These are phyloP conservation scores for Tamias sibiricus DNA, from an alignment of 2,113 vertebrate species.

Conservation along the genomic window DNA sequence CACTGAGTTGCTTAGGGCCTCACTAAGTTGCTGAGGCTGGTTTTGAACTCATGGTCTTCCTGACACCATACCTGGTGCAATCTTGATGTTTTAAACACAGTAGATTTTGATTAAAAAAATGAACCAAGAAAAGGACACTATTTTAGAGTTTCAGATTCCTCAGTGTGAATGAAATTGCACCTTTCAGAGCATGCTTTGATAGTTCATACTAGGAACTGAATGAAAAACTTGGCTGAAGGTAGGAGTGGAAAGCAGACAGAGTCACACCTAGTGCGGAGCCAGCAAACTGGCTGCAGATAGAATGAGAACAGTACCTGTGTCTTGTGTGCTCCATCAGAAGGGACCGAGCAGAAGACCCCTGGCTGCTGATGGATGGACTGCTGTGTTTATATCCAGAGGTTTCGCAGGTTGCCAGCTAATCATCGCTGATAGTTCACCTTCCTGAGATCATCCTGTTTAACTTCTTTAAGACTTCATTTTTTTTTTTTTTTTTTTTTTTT, in stretches of 20 bases:
- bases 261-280: background rate
- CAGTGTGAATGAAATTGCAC: background rate
- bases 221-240: background rate
- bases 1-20: too few species aligned
- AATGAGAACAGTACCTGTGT: accelerated
- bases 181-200: background rate
- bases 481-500: too few species aligned
- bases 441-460: background rate
- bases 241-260: background rate
- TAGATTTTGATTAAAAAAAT: background rate
- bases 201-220: background rate
- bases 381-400: background rate
- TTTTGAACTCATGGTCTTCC: too few species aligned
- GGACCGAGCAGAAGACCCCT: too few species aligned
- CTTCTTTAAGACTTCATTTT: background rate
- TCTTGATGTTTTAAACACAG: background rate
- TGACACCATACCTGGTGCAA: too few species aligned
- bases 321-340: accelerated
- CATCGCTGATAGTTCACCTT: background rate
- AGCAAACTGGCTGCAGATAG: background rate
- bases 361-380: accelerated
- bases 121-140: background rate
- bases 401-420: background rate
- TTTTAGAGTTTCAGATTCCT: background rate
- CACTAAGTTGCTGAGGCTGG: too few species aligned